Evolutionary conservation across 2,888 invertebrate genomes (phyloP).

Genomic region (Aproaerema taeniolella): DNA sequence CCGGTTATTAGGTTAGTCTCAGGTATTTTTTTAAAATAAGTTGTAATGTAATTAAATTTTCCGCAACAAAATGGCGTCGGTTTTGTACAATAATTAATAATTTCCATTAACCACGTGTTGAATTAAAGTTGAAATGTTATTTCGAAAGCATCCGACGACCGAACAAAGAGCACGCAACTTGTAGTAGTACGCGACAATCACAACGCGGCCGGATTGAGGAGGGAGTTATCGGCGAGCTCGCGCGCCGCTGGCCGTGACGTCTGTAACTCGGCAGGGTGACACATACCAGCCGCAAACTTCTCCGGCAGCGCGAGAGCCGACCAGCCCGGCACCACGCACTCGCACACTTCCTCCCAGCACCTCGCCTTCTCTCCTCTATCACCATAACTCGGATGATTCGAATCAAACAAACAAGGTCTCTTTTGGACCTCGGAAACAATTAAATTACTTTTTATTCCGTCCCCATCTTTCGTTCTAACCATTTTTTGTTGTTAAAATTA

Average conservation of each 20-base stretch:
- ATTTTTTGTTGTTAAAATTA: slow-evolving; percentile 29
- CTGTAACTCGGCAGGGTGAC: slow-evolving; percentile 24
- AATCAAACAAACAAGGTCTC: slow-evolving; percentile 61
- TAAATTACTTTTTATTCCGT: slow-evolving; percentile 58
- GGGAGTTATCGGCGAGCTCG: not conserved
- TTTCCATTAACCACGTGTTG: slow-evolving; percentile 35
- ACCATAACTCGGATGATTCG: slow-evolving; percentile 59
- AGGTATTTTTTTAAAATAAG: too few relatives aligned
- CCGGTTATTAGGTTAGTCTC: too few relatives aligned
- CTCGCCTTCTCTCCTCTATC: slow-evolving; percentile 64
- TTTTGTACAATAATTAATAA: slow-evolving; percentile 24
- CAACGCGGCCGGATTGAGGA: slow-evolving; percentile 39
- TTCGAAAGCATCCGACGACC: slow-evolving; percentile 50
- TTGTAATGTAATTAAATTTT: too few relatives aligned
- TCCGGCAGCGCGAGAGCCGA: slow-evolving; percentile 50
- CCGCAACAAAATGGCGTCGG: slow-evolving; percentile 39
- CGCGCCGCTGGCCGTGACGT: slow-evolving; percentile 25
- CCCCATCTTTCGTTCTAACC: slow-evolving; percentile 60
- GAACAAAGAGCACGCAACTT: slow-evolving; percentile 70
- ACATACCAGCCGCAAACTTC: slow-evolving; percentile 67
- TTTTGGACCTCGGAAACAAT: slow-evolving; percentile 64
- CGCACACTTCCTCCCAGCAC: slow-evolving; percentile 69
- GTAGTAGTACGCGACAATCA: slow-evolving; percentile 53
- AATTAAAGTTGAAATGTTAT: slow-evolving; percentile 38
- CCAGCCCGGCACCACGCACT: slow-evolving; percentile 65